A percentile compares a stretch with the other conserved stretches of the same genome.
These are phyloP conservation scores for Falco novaeseelandiae DNA, from an alignment of 2,797 vertebrate species.

Conservation along the genomic window DNA sequence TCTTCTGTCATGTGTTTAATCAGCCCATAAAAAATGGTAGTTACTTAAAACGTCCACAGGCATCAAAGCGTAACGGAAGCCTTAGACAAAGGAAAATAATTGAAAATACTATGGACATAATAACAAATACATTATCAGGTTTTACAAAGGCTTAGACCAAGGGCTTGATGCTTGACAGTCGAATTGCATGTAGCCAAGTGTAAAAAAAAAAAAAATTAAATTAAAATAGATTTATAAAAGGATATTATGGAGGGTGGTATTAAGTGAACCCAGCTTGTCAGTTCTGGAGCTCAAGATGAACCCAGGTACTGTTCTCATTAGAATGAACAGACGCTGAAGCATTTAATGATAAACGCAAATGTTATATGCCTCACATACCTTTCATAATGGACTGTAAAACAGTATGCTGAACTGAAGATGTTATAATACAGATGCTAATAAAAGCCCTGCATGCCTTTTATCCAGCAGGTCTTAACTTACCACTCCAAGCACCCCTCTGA, in stretches of 20 bases:
- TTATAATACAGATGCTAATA: not conserved
- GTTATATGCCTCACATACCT: not conserved
- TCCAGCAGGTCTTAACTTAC: not conserved
- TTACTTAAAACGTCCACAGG: conserved; percentile 46
- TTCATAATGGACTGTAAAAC: not conserved
- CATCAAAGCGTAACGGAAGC: not conserved
- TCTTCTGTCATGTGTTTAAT: conserved; percentile 12
- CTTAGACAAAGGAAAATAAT: conserved; percentile 44
- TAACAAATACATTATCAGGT: conserved; percentile 3
- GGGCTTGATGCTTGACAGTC: not conserved
- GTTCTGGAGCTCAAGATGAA: not conserved
- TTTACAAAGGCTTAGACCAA: not conserved
- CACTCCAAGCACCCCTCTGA: not conserved
- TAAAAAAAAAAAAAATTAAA: not conserved
- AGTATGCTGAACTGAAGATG: not conserved
- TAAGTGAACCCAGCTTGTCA: not conserved
- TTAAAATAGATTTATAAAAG: not conserved
- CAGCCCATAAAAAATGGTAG: conserved; percentile 38
- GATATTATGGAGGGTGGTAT: not conserved
- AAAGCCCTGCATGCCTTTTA: not conserved
- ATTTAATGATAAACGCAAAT: not conserved
- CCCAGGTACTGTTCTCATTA: not conserved
- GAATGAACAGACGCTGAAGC: not conserved
- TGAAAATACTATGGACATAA: conserved; percentile 24
- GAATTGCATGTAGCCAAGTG: not conserved